These are phyloP conservation scores for Hylomyscus alleni DNA, from an alignment of 2,797 vertebrate genomes.

Conservation along the genomic window DNA sequence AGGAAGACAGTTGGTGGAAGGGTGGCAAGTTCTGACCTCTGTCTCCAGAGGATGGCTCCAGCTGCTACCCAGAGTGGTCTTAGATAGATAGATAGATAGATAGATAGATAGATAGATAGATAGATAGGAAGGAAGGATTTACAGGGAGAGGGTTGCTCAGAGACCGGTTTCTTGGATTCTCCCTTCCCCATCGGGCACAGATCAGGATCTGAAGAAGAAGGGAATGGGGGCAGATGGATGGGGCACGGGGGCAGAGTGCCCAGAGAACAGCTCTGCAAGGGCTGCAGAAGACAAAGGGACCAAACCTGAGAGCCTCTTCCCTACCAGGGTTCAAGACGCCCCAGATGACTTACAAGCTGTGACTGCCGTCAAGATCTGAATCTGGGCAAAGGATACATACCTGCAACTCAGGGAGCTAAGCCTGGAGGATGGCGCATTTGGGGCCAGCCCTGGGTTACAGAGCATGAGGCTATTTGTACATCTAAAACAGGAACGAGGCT, in stretches of 20 bases:
- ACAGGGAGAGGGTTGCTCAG: background rate
- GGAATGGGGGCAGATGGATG: background rate
- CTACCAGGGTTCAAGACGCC: background rate
- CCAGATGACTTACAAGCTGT: slow-evolving; percentile 68
- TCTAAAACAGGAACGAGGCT: too few relatives aligned
- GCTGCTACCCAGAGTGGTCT: background rate
- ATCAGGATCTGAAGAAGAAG: background rate
- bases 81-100: rapidly evolving
- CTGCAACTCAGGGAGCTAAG: background rate
- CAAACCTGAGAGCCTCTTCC: background rate
- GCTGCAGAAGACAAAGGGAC: background rate
- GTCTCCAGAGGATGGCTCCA: background rate
- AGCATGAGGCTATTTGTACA: background rate
- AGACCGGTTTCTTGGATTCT: background rate
- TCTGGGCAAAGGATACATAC: background rate
- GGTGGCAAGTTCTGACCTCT: slow-evolving; percentile 30
- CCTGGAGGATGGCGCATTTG: background rate
- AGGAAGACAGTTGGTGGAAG: background rate
- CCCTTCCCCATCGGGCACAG: background rate
- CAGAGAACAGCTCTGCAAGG: slow-evolving; percentile 38
- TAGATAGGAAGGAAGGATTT: background rate
- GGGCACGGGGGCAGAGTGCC: background rate
- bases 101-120: rapidly evolving
- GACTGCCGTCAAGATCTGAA: slow-evolving; percentile 89
- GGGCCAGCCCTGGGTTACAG: background rate